These are phyloP conservation scores for Leptobrachium leishanense DNA, from an alignment of 2,113 vertebrate species.

Conservation along the genomic window DNA sequence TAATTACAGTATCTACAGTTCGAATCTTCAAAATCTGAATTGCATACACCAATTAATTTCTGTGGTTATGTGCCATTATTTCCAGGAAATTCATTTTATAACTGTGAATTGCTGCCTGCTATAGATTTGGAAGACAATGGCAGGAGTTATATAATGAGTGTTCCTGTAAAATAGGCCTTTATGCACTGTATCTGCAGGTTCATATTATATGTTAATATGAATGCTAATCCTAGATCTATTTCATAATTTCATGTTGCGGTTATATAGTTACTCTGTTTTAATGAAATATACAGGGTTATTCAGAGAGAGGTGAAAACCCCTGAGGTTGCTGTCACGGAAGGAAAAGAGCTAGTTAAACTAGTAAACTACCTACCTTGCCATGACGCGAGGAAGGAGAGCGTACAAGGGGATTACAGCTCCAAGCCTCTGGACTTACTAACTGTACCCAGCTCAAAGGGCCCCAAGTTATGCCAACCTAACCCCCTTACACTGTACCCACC, in stretches of 20 bases:
- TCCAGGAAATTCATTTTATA: constrained; percentile 16
- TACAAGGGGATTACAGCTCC: too few species aligned
- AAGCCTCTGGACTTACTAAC: too few species aligned
- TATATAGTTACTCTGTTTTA: neutral
- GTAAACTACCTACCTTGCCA: too few species aligned
- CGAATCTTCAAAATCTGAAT: constrained; percentile 29
- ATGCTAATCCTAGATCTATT: constrained; percentile 31
- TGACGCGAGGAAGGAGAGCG: too few species aligned
- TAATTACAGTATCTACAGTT: constrained; percentile 38
- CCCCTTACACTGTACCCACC: too few species aligned
- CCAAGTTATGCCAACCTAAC: too few species aligned
- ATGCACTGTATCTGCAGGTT: constrained; percentile 18
- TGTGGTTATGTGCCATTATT: constrained; percentile 34
- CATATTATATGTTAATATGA: constrained; percentile 17
- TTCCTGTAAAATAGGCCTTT: neutral
- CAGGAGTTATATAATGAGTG: constrained; percentile 24
- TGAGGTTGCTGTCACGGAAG: too few species aligned
- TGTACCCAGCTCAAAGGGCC: too few species aligned
- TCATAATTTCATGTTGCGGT: constrained; percentile 37
- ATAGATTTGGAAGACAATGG: constrained; percentile 33
- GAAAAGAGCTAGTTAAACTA: too few species aligned
- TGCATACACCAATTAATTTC: constrained; percentile 31
- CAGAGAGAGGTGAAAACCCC: too few species aligned
- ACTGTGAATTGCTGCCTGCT: constrained; percentile 20
- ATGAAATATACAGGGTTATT: too few species aligned